phyloP scores from a whole-genome alignment of 2,888 invertebrate species.

The Callyntrura guangdongensis region DNA sequence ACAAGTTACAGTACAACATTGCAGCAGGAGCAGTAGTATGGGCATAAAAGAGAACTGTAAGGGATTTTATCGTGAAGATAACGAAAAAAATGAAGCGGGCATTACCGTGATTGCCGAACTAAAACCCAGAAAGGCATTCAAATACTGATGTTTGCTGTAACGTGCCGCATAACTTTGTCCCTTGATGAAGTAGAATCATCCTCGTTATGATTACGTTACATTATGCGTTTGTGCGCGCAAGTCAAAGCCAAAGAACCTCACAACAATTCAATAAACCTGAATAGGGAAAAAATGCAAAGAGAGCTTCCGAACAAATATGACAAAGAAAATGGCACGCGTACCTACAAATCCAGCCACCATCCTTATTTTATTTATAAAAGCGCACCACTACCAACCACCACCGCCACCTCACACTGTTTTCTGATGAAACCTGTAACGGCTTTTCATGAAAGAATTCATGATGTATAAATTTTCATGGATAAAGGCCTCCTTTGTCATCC shows the following conservation, averaged over 20 bases:
- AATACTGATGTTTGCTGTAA: neutral
- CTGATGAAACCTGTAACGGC: conserved; percentile 77
- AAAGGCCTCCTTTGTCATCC: conserved; percentile 71
- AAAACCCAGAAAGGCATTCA: conserved; percentile 19
- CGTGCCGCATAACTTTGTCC: neutral
- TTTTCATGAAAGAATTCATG: conserved; percentile 75
- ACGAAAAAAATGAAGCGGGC: conserved; percentile 69
- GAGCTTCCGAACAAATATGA: conserved; percentile 56
- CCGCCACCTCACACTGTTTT: conserved; percentile 45
- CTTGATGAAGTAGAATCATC: conserved; percentile 49
- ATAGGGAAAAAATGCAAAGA: conserved; percentile 61
- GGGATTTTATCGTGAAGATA: conserved; percentile 51
- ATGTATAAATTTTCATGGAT: conserved; percentile 78
- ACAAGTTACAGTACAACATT: no score
- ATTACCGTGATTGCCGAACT: conserved; percentile 61
- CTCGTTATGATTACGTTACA: conserved; percentile 47
- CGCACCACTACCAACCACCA: conserved; percentile 39
- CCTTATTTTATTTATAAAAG: neutral
- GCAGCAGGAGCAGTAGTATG: no score
- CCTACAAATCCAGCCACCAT: conserved; percentile 51
- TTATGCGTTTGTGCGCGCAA: conserved; percentile 38
- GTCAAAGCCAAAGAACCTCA: conserved; percentile 58
- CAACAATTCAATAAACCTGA: conserved; percentile 24
- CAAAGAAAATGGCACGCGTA: conserved; percentile 78
- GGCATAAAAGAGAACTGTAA: neutral